A percentile compares a stretch with the other conserved stretches of the same genome.
Evolutionary conservation across 2,888 invertebrate genomes (phyloP).

Genomic region (Drosophila meridionalis): DNA sequence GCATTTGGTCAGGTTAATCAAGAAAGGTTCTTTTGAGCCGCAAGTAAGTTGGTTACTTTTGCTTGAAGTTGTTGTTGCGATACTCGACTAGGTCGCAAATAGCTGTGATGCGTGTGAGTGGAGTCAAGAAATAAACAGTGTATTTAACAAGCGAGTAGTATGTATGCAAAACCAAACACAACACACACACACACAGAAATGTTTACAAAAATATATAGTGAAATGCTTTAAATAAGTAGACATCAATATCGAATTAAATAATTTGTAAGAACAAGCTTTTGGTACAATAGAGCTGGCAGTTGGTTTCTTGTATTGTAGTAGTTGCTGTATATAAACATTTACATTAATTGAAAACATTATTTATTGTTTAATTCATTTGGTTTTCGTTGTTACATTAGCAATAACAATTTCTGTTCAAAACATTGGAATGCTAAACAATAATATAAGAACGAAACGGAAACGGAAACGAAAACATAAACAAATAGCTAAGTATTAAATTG

Average conservation of each 20-base stretch:
- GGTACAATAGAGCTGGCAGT: conserved; percentile 54
- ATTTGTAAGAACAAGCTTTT: conserved; percentile 38
- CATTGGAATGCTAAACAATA: conserved; percentile 52
- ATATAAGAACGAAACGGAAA: background rate
- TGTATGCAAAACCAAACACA: conserved; percentile 66
- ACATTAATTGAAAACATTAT: conserved; percentile 54
- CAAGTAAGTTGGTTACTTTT: conserved; percentile 22
- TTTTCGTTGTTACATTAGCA: conserved; percentile 58
- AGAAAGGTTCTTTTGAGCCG: conserved; percentile 78
- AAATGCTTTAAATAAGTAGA: conserved; percentile 63
- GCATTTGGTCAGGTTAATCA: conserved; percentile 67
- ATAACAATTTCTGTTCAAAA: conserved; percentile 45
- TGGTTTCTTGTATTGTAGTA: conserved; percentile 54
- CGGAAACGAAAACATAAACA: background rate
- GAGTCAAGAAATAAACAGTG: conserved; percentile 61
- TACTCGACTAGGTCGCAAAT: conserved; percentile 29
- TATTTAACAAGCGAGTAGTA: conserved; percentile 69
- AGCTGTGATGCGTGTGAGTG: conserved; percentile 34
- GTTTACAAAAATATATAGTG: conserved; percentile 58
- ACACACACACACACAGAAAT: conserved; percentile 50
- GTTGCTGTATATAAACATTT: conserved; percentile 53
- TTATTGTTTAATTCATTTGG: conserved; percentile 7
- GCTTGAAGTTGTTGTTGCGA: conserved; percentile 17
- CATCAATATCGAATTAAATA: conserved; percentile 71
- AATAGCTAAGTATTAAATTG: conserved; percentile 33